These are phyloP conservation scores for Ciona savignyi DNA, from an alignment of 23 tunicate genomes.

Conservation along the genomic window DNA sequence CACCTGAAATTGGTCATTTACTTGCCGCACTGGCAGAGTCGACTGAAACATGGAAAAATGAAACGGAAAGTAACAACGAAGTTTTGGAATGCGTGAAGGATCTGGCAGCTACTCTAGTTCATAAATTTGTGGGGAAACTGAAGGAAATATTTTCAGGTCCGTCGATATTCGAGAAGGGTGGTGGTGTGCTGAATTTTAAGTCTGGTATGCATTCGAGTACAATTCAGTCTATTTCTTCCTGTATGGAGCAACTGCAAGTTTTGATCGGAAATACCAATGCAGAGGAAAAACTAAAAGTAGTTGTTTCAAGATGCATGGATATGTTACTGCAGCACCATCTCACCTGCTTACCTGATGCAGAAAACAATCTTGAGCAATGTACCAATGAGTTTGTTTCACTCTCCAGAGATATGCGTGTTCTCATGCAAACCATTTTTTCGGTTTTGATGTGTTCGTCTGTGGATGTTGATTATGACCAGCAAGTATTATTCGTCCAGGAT, in stretches of 20 bases:
- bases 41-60: neutral
- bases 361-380: neutral
- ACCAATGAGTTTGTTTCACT: neutral
- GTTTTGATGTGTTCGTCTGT: constrained; percentile 4
- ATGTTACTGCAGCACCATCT: neutral
- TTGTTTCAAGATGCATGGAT: neutral
- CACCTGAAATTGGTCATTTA: neutral
- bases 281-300: neutral
- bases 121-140: neutral
- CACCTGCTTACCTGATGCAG: neutral
- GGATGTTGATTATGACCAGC: constrained; percentile 2
- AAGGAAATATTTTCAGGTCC: neutral
- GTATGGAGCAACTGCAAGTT: neutral
- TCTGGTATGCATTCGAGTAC: neutral
- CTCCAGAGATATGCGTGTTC: neutral
- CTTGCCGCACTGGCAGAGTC: neutral
- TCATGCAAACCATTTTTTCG: neutral
- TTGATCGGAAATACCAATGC: neutral
- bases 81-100: neutral
- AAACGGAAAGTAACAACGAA: neutral
- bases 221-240: neutral
- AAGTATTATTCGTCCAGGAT: constrained; percentile 27
- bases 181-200: neutral
- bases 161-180: neutral
- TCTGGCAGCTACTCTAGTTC: neutral